Conservation (phyloP, 2,113 vertebrate species). For the Arenaria interpres region DNA sequence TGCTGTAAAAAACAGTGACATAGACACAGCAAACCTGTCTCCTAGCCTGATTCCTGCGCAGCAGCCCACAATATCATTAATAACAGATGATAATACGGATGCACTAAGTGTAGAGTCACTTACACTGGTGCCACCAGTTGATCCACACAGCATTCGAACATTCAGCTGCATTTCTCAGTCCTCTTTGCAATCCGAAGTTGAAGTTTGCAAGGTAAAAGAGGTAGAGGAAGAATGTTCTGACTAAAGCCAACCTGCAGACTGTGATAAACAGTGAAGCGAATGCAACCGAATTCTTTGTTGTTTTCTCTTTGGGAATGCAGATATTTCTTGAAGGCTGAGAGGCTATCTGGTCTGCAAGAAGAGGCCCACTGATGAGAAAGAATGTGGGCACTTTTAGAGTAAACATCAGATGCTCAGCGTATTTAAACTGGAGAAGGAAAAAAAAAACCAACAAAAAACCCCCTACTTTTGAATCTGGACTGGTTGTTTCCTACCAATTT, state of each 20-base stretch:
- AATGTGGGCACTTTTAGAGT: neutral
- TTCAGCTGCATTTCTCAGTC: conserved; percentile 56
- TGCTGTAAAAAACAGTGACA: conserved; percentile 28
- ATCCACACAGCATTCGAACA: conserved; percentile 81
- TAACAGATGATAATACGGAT: conserved; percentile 83
- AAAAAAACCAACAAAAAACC: neutral
- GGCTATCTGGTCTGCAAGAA: neutral
- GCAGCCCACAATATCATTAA: conserved; percentile 93
- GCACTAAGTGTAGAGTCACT: conserved; percentile 89
- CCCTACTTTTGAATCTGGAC: neutral
- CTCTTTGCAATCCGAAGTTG: conserved; percentile 25
- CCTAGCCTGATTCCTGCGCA: conserved; percentile 93
- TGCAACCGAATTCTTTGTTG: neutral
- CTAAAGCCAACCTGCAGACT: neutral
- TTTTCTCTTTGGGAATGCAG: neutral
- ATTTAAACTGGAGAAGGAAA: neutral
- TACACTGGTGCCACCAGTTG: conserved; percentile 88
- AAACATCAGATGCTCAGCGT: neutral
- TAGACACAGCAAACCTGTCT: conserved; percentile 77
- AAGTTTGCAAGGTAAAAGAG: neutral
- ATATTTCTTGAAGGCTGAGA: neutral
- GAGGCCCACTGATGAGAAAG: neutral
- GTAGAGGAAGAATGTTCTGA: neutral
- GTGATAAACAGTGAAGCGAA: neutral
- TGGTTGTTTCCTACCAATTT: neutral